These are phyloP conservation scores for Archegozetes longisetosus DNA, from an alignment of 1,140 invertebrate species.

Conservation along the genomic window DNA sequence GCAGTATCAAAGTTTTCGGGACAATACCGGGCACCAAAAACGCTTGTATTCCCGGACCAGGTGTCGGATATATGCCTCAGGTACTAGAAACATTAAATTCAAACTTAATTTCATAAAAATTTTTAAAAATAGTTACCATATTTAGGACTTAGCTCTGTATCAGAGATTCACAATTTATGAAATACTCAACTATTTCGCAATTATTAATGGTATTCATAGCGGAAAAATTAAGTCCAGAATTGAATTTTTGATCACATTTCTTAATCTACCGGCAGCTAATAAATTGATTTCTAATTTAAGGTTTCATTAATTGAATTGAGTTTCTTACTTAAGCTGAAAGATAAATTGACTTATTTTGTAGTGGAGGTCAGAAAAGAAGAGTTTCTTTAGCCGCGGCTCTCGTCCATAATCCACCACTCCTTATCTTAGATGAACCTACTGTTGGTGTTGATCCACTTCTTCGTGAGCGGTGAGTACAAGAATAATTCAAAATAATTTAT, in stretches of 20 bases:
- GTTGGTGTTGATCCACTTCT: too few species aligned
- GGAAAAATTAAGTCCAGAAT: constrained; percentile 41
- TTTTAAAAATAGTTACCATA: too few species aligned
- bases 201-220: constrained; percentile 31
- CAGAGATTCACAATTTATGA: constrained; percentile 6
- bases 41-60: constrained; percentile 16
- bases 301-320: too few species aligned
- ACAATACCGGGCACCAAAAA: constrained; percentile 10
- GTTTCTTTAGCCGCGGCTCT: constrained; percentile 82
- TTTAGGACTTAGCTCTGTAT: constrained; percentile 62
- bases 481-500: too few species aligned
- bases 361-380: constrained; percentile 78
- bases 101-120: too few species aligned
- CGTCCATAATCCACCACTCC: constrained; percentile 75
- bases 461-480: too few species aligned
- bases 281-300: too few species aligned
- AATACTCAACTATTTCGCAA: constrained; percentile 16
- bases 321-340: too few species aligned
- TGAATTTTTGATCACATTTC: constrained; percentile 61
- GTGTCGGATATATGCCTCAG: constrained; percentile 23
- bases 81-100: too few species aligned
- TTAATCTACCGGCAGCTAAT: constrained; percentile 24
- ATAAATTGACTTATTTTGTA: too few species aligned
- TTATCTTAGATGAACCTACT: constrained; percentile 88
- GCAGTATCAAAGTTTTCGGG: constrained; percentile 16